These are phyloP conservation scores for Chiloscyllium plagiosum DNA, from an alignment of 2,113 vertebrate species.

Conservation along the genomic window DNA sequence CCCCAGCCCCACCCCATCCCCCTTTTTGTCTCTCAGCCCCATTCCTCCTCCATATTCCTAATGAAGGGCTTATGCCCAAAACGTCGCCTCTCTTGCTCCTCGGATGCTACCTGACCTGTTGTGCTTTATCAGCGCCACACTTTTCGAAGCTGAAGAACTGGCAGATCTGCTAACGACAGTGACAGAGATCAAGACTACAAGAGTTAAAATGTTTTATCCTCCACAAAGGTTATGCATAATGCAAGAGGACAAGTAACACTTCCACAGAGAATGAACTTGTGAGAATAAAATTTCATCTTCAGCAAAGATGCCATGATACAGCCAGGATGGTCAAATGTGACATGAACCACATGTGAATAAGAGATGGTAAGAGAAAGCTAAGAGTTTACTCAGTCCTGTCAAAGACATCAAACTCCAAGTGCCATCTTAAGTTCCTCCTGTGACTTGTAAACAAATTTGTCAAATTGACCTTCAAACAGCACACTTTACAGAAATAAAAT, in stretches of 20 bases:
- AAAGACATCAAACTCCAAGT: neutral
- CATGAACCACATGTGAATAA: neutral
- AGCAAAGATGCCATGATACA: neutral
- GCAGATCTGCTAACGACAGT: neutral
- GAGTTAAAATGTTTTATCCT: neutral
- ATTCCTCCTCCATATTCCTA: too few species aligned
- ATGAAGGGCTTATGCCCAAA: too few species aligned
- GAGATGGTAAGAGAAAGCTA: neutral
- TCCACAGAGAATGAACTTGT: neutral
- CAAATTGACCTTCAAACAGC: neutral
- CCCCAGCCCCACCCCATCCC: too few species aligned
- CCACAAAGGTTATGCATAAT: conserved; percentile 12
- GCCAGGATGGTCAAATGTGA: neutral
- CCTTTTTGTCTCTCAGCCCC: too few species aligned
- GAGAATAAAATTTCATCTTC: neutral
- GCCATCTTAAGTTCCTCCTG: neutral
- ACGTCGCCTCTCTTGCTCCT: too few species aligned
- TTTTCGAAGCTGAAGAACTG: neutral
- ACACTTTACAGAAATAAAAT: neutral
- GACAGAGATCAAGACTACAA: neutral
- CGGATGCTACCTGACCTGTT: too few species aligned
- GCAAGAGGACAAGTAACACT: neutral
- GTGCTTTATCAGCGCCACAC: too few species aligned
- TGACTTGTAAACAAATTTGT: neutral
- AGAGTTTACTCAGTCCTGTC: neutral